Percentiles rank a stretch among this genome's conserved stretches.
Conservation (phyloP, 35 echinoderm and acorn worm genomes). For the Eucidaris tribuloides region DNA sequence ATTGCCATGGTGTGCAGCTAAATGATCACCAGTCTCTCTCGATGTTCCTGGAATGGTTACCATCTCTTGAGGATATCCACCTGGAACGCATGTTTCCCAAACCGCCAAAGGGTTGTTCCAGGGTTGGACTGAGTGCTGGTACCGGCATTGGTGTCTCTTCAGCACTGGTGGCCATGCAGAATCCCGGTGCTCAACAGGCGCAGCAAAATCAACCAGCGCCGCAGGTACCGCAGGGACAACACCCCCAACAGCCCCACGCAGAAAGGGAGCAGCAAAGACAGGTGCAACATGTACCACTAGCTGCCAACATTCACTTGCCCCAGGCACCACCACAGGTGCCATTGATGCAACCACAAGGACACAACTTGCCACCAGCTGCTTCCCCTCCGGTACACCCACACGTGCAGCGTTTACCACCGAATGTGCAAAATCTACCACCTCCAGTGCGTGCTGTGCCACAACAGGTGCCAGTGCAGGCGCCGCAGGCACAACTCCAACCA, state of each 20-base stretch:
- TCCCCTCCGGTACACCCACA: no score
- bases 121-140: constrained; percentile 51
- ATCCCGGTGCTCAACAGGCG: background rate
- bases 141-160: constrained; percentile 47
- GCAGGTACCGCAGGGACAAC: background rate
- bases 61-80: constrained; percentile 22
- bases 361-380: no score
- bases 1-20: constrained; percentile 49
- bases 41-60: background rate
- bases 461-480: background rate
- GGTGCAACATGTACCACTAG: background rate
- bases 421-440: no score
- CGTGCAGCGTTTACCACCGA: no score
- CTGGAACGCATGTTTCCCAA: constrained; percentile 45
- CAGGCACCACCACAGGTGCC: no score
- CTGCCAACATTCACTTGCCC: no score
- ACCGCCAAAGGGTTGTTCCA: constrained; percentile 44
- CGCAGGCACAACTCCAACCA: background rate
- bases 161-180: constrained; percentile 35
- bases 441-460: no score
- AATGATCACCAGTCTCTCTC: constrained; percentile 9
- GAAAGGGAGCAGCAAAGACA: background rate
- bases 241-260: background rate
- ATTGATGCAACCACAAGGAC: no score
- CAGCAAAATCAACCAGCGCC: background rate